A percentile compares a stretch with the other conserved stretches of the same genome.
Evolutionary conservation across 2,797 vertebrate species (phyloP).

Genomic region (Pteronotus mesoamericanus): DNA sequence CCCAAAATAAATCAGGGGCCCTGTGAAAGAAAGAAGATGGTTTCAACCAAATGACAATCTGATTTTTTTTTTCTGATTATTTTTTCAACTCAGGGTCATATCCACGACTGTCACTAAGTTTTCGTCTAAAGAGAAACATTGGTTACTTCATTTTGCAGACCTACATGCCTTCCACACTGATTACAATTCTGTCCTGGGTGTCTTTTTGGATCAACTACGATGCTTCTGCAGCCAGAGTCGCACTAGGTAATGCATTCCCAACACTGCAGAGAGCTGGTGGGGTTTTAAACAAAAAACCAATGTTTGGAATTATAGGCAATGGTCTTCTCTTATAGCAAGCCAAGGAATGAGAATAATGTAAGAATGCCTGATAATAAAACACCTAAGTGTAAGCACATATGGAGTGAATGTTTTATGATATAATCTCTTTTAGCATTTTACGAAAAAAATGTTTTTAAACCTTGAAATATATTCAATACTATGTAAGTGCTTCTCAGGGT

Average conservation of each 20-base stretch:
- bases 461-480: not conserved
- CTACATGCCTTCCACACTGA: conserved; percentile 95
- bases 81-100: conserved; percentile 88
- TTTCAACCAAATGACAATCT: not conserved
- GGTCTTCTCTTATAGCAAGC: not conserved
- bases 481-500: not conserved
- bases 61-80: conserved; percentile 26
- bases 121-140: conserved; percentile 95
- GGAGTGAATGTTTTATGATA: not conserved
- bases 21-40: not conserved
- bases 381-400: not conserved
- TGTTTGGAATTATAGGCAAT: not conserved
- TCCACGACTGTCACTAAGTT: conserved; percentile 93
- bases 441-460: not conserved
- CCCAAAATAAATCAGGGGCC: not conserved
- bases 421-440: not conserved
- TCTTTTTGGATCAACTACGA: conserved; percentile 98
- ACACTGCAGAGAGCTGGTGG: not conserved
- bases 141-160: conserved; percentile 98
- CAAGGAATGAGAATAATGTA: not conserved
- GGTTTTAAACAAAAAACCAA: not conserved
- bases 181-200: conserved; percentile 96
- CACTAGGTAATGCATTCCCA: conserved; percentile 86
- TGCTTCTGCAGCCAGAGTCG: conserved; percentile 95
- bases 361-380: not conserved